phyloP scores from a whole-genome alignment of 1,140 invertebrate genomes.

The Lepidurus couesii region DNA sequence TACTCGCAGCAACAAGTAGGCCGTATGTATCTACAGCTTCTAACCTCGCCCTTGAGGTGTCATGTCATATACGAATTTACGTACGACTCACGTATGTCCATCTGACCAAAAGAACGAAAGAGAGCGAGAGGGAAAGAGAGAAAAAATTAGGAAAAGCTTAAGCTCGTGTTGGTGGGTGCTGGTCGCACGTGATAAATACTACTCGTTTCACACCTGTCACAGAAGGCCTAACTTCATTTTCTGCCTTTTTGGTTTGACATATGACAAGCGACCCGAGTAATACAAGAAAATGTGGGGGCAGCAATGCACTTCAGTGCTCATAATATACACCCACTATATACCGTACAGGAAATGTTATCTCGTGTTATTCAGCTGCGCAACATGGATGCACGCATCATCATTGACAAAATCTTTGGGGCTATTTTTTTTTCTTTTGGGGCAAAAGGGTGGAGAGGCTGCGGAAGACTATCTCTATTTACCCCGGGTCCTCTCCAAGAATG shows the following conservation, averaged over 20 bases:
- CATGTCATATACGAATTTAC: background rate
- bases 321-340: too few relatives aligned
- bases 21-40: background rate
- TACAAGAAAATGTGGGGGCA: background rate
- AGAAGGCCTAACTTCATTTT: background rate
- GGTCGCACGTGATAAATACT: background rate
- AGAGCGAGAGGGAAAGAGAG: background rate
- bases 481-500: background rate
- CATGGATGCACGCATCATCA: background rate
- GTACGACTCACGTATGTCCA: background rate
- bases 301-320: background rate
- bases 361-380: background rate
- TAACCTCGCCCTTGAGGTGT: background rate
- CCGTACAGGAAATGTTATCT: too few relatives aligned
- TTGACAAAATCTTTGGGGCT: background rate
- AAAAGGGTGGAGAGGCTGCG: too few relatives aligned
- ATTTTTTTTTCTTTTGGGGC: background rate
- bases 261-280: background rate
- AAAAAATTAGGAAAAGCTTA: background rate
- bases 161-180: background rate
- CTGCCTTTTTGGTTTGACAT: background rate
- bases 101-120: background rate
- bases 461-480: background rate
- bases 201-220: slow-evolving; percentile 8
- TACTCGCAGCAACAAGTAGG: background rate